Evolutionary conservation across 2,113 vertebrate genomes (phyloP).

Genomic region (Calyptomena viridis): DNA sequence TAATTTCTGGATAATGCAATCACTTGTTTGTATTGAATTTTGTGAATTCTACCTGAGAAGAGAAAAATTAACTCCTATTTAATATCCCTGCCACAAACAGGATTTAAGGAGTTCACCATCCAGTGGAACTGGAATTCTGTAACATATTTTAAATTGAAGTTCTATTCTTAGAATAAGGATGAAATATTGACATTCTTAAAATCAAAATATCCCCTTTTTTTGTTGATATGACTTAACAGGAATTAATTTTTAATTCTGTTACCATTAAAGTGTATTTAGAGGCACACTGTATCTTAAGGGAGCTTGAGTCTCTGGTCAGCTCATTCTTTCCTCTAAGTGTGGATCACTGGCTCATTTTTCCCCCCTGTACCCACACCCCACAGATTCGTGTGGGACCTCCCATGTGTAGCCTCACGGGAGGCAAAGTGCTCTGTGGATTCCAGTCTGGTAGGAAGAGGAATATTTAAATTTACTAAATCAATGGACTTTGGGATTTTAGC

Average conservation of each 20-base stretch:
- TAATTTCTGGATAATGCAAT: neutral
- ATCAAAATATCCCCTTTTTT: neutral
- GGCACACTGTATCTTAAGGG: neutral
- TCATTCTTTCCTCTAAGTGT: neutral
- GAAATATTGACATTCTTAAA: neutral
- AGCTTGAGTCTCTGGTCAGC: neutral
- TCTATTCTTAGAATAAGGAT: neutral
- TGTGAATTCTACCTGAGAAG: neutral
- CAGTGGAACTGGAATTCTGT: neutral
- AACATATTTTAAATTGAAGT: neutral
- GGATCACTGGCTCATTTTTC: neutral
- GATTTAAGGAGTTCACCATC: neutral
- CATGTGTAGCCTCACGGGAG: neutral
- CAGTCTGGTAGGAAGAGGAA: neutral
- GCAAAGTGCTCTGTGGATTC: neutral
- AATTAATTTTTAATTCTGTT: neutral
- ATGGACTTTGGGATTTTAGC: neutral
- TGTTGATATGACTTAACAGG: neutral
- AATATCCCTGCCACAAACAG: neutral
- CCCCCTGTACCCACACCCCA: accelerated
- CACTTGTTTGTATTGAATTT: neutral
- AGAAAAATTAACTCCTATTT: neutral
- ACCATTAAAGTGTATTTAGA: neutral
- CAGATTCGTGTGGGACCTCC: neutral
- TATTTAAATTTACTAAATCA: neutral